Conservation (phyloP, 2,113 vertebrate genomes). For the Origma solitaria region DNA sequence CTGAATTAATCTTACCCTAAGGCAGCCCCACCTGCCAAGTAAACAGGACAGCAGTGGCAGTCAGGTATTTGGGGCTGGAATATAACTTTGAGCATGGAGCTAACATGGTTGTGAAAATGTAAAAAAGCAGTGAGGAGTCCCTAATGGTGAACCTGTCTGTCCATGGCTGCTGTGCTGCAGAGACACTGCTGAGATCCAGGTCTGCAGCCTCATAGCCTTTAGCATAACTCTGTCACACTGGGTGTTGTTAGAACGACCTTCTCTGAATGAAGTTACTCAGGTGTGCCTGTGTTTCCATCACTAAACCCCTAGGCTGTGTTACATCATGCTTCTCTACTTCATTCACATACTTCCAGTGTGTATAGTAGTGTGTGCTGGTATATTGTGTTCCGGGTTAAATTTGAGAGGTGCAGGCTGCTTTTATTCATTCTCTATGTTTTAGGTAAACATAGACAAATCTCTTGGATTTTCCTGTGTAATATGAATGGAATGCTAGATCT, state of each 20-base stretch:
- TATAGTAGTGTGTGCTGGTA: background rate
- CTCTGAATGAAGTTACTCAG: background rate
- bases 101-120: background rate
- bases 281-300: background rate
- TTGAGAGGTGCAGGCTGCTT: background rate
- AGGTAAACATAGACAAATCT: background rate
- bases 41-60: background rate
- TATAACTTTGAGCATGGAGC: background rate
- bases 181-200: background rate
- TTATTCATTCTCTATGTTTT: background rate
- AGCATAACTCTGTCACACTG: background rate
- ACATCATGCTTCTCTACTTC: background rate
- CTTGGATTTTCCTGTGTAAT: background rate
- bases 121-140: background rate
- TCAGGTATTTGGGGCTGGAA: background rate
- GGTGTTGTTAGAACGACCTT: background rate
- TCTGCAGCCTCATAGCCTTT: background rate
- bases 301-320: background rate
- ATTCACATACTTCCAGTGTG: background rate
- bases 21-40: background rate
- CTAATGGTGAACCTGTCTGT: background rate
- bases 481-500: background rate
- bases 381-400: background rate
- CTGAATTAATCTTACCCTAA: background rate
- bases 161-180: background rate